phyloP scores from a whole-genome alignment of 2,888 invertebrate genomes.

The Carabus problematicus region DNA sequence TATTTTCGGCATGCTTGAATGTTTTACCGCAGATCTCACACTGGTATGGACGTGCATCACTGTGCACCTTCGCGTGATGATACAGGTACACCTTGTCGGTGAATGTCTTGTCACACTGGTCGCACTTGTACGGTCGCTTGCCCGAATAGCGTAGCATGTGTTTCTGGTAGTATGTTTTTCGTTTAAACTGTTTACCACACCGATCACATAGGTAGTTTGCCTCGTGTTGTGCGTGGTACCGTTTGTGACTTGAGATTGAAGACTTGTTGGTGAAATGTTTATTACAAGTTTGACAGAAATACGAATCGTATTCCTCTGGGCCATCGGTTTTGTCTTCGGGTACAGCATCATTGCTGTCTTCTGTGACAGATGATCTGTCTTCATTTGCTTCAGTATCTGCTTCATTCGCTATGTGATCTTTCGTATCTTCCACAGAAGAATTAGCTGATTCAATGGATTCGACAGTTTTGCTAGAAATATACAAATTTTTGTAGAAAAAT shows the following conservation, averaged over 20 bases:
- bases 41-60: conserved; percentile 10
- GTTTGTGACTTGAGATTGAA: conserved; percentile 1
- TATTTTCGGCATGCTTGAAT: conserved; percentile 13
- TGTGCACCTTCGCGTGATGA: conserved; percentile 13
- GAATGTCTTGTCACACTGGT: conserved; percentile 13
- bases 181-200: conserved; percentile 26
- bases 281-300: conserved; percentile 25
- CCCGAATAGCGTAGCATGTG: conserved; percentile 25
- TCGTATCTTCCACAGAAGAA: too few relatives aligned
- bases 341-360: too few relatives aligned
- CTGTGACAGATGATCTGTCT: too few relatives aligned
- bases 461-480: too few relatives aligned
- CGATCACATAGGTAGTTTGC: conserved; percentile 5
- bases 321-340: too few relatives aligned
- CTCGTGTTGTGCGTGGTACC: background rate
- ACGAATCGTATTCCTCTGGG: background rate
- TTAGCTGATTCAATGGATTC: too few relatives aligned
- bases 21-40: conserved; percentile 22
- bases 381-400: too few relatives aligned
- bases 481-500: too few relatives aligned
- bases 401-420: too few relatives aligned
- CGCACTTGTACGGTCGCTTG: conserved; percentile 11
- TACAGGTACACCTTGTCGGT: conserved; percentile 19
- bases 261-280: conserved; percentile 14
- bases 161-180: conserved; percentile 7